Evolutionary conservation across 2,888 invertebrate genomes (phyloP), one percentile per base, ranked within the genome.

Genomic region (Ophion costatus): DNA sequence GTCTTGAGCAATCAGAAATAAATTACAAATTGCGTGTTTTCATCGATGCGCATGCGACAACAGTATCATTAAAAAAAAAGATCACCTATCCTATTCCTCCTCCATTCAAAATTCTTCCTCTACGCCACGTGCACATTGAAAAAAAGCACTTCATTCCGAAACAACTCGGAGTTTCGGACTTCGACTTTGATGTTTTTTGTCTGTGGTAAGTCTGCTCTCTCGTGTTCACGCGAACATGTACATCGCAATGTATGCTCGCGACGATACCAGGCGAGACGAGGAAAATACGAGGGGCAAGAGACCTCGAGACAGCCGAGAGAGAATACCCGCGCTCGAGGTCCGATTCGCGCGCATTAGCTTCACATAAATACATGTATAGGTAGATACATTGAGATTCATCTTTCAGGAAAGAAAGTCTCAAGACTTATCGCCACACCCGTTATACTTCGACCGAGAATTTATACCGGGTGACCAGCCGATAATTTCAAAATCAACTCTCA

Each of bases 391-490:
- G 45, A 11, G 42, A 51, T 42, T 61, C 24, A 22, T 61, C 51
- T 42, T n/a, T 17, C 38, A 24, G 22, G 22, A 61, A 29, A 10
- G 10, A 69, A 63, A 56, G 61, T 42, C 42, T 82, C 71, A 22
- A 80, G 82, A 82, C 80, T 77, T 73, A 42, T 66, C 59, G 82
- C 71, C 75, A 82, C 85, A 85, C 85, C 85, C 85, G 85, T 67
- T 85, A 67, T 80, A 71, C 79, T 82, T 73, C 56, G 75, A 76
- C 66, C 51, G n/a, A 71, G 56, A 80, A 67, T 24, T 33, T 80
- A 56, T 82, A 85, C 67, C 85, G 85, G 82, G 85, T 85, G 85
- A 57, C 73, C 71, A 5, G 9, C 3, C 45, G 14, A 45, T 14
- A 11, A 14, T 45, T 38, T 38, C 38, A 38, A 38, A 45, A 14